phyloP scores from a whole-genome alignment of 1,140 invertebrate species.

The Cherax quadricarinatus region DNA sequence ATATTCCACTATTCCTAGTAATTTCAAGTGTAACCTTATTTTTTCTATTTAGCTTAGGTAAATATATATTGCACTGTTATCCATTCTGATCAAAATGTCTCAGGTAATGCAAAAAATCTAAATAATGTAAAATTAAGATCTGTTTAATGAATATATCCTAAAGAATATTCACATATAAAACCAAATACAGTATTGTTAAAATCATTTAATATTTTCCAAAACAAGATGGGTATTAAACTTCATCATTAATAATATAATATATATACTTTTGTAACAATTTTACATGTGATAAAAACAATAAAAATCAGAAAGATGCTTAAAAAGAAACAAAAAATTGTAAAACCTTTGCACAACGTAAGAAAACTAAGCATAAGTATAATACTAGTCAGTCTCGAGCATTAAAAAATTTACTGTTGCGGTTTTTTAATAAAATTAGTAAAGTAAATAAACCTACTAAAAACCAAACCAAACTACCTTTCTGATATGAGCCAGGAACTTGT shows the following conservation, averaged over 20 bases:
- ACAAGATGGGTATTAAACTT: background rate
- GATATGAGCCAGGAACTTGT: background rate
- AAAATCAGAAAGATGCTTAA: background rate
- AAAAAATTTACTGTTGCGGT: background rate
- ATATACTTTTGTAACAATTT: too few relatives aligned
- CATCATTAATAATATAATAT: background rate
- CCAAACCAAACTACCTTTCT: background rate
- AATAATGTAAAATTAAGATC: too few relatives aligned
- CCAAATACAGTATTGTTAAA: too few relatives aligned
- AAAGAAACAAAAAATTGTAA: background rate
- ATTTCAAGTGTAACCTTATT: too few relatives aligned
- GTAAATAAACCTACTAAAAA: background rate
- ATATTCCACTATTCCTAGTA: too few relatives aligned
- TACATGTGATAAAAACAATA: background rate
- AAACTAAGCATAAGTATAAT: background rate
- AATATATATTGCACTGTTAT: too few relatives aligned
- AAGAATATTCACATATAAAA: too few relatives aligned
- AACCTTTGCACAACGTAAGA: background rate
- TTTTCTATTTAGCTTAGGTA: too few relatives aligned
- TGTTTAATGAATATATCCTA: too few relatives aligned
- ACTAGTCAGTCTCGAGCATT: background rate
- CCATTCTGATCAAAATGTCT: too few relatives aligned
- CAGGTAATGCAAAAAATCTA: too few relatives aligned
- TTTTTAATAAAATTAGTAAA: background rate
- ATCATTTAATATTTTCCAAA: background rate